Base-by-base conservation (phyloP, 2,113 vertebrate genomes). In the Phalacrocorax pelagicus region DNA sequence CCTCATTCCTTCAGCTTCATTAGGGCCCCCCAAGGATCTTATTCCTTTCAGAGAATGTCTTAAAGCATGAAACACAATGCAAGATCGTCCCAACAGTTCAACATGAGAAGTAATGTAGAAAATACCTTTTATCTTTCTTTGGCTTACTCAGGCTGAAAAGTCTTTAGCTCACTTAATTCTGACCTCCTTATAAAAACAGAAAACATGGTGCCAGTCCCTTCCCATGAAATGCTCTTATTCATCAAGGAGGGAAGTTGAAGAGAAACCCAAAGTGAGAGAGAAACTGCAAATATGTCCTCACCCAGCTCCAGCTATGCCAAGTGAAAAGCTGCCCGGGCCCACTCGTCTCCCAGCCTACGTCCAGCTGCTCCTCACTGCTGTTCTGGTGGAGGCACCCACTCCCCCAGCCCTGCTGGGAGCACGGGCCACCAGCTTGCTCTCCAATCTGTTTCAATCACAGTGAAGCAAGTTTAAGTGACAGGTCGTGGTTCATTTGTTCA, bases 321-420 rank as follows among this genome's bases (percentile, higher is more conserved):
- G 47, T 1, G n/a, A 42, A 4, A 12, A 87, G 73, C 85, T 70
- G 78, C 26, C 63, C 12, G 57, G 42, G 69, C 93, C 82, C 80
- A 44, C 59, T 3, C 1, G 5, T 59, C 86, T 88, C 82, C 82
- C 91, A 75, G 88, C 93, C 93, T 21, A 92, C 65, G 5, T 8
- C 79, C 94, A 93, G 86, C 91, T 94, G 93, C 94, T 92, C 74
- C 88, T 86, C 66, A 3, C 91, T 36, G 70, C 46, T 29, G 27
- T 9, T 23, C 69, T 49, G 74, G 47, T 1, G 4, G 34, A 57
- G 63, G 63, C 54, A 65, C 78, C 51, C 88, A 78, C 73, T 23
- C 55, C 38, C n/a, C 21, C 59, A 36, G 73, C 16, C 67, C 81
- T 78, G 67, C 94, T 38, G 62, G 49, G 32, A 79, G 55, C 69